Conservation (phyloP, 2,113 vertebrate species). For the Gavialis gangeticus region DNA sequence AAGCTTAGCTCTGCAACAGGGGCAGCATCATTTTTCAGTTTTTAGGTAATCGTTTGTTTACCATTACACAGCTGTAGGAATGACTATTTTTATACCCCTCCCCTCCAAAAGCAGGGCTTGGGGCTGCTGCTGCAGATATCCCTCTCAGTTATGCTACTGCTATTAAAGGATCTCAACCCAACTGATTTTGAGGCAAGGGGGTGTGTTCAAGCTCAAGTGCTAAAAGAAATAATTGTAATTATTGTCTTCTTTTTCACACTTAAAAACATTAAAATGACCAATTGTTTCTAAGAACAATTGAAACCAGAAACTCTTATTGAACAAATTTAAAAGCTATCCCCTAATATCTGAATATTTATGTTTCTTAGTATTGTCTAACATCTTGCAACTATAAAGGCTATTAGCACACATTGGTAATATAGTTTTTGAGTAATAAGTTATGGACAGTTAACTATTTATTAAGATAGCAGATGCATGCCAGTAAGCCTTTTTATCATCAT, state of each 20-base stretch:
- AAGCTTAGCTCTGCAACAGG: not conserved
- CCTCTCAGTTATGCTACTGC: not conserved
- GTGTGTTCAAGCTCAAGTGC: not conserved
- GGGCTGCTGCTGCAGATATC: too few relatives aligned
- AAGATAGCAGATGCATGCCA: not conserved
- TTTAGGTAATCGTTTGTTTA: not conserved
- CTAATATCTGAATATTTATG: not conserved
- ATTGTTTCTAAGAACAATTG: not conserved
- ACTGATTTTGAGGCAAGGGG: not conserved
- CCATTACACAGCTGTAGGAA: too few relatives aligned
- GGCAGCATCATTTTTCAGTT: not conserved
- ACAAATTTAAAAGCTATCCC: not conserved
- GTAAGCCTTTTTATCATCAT: not conserved
- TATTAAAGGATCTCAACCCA: not conserved
- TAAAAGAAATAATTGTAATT: not conserved
- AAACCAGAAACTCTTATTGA: not conserved
- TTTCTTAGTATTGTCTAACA: not conserved
- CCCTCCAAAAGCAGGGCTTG: too few relatives aligned
- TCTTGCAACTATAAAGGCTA: not conserved
- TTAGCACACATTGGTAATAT: not conserved
- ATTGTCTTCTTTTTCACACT: not conserved
- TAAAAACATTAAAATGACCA: not conserved
- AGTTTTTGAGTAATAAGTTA: not conserved
- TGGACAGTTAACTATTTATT: not conserved
- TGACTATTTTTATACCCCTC: too few relatives aligned